phyloP scores from a whole-genome alignment of 2,113 vertebrate genomes.

The Esox niger region DNA sequence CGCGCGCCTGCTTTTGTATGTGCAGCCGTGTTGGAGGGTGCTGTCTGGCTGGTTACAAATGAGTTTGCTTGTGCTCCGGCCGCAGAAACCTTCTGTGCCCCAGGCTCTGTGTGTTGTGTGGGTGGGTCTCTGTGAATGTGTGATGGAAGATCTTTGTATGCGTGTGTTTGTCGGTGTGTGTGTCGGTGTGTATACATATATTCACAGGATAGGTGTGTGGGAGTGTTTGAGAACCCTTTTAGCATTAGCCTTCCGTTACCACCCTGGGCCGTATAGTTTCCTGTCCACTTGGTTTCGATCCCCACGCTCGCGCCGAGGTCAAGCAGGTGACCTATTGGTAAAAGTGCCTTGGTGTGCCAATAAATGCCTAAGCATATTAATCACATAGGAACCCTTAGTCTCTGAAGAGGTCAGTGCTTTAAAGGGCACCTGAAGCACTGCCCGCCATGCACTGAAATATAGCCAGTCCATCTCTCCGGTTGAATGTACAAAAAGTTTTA shows the following conservation, averaged over 20 bases:
- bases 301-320: slow-evolving; percentile 45
- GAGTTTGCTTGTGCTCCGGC: slow-evolving; percentile 71
- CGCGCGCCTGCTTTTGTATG: background rate
- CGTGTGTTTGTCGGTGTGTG: slow-evolving; percentile 62
- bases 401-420: slow-evolving; percentile 64
- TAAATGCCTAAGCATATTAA: slow-evolving; percentile 70
- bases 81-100: slow-evolving; percentile 64
- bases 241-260: slow-evolving; percentile 49
- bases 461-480: slow-evolving; percentile 57
- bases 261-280: slow-evolving; percentile 47
- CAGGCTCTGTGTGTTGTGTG: slow-evolving; percentile 59
- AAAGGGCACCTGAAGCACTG: slow-evolving; percentile 64
- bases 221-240: slow-evolving; percentile 38
- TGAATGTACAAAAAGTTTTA: slow-evolving; percentile 68
- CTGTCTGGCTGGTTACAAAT: slow-evolving; percentile 70
- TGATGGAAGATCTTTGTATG: background rate
- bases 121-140: slow-evolving; percentile 12
- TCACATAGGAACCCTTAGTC: slow-evolving; percentile 61
- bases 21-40: background rate
- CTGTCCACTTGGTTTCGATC: slow-evolving; percentile 60
- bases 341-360: slow-evolving; percentile 68
- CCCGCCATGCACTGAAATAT: slow-evolving; percentile 53
- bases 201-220: slow-evolving; percentile 12
- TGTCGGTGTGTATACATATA: slow-evolving; percentile 60
- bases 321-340: slow-evolving; percentile 72